phyloP scores from a whole-genome alignment of 2,888 invertebrate species.

The Drosophila engyochracea region DNA sequence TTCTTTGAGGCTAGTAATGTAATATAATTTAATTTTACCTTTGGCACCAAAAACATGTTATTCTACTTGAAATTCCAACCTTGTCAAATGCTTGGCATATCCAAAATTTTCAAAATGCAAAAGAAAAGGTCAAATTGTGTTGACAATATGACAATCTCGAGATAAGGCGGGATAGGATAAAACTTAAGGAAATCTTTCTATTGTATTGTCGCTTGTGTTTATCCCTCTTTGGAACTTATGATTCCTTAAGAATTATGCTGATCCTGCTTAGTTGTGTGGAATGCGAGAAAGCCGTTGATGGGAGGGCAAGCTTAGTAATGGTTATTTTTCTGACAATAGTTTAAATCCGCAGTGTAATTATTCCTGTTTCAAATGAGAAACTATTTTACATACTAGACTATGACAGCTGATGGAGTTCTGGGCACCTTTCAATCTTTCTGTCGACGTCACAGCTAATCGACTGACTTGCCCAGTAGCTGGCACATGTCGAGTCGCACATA shows the following conservation, averaged over 20 bases:
- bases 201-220: constrained; percentile 11
- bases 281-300: not conserved
- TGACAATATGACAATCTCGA: constrained; percentile 11
- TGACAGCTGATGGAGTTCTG: not conserved
- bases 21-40: not conserved
- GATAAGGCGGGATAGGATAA: not conserved
- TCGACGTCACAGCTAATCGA: constrained; percentile 25
- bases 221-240: constrained; percentile 21
- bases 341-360: not conserved
- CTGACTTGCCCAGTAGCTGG: constrained; percentile 31
- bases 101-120: constrained; percentile 2
- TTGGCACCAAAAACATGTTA: not conserved
- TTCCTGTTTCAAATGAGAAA: not conserved
- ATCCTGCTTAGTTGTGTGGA: constrained; percentile 18
- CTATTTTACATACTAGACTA: not conserved
- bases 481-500: constrained; percentile 72
- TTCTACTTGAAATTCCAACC: not conserved
- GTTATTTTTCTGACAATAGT: not conserved
- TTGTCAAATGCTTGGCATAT: not conserved
- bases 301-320: not conserved
- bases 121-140: constrained; percentile 14
- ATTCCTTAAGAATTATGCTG: constrained; percentile 13
- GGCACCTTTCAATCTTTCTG: constrained; percentile 3
- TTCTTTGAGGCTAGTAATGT: not conserved
- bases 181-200: not conserved